phyloP scores from a whole-genome alignment of 2,113 vertebrate genomes.

The Empidonax traillii region DNA sequence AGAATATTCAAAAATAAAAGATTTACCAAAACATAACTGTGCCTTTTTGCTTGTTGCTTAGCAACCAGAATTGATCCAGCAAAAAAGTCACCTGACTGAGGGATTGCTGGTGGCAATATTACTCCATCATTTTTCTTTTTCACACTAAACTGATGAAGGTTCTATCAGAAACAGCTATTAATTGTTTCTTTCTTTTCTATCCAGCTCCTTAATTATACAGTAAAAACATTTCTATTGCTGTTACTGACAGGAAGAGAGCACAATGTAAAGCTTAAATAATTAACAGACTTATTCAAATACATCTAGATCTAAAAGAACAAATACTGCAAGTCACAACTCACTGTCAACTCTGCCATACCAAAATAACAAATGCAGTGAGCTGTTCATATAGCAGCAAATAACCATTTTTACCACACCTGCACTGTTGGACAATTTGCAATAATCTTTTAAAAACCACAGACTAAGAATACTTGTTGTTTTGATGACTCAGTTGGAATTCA shows the following conservation, averaged over 20 bases:
- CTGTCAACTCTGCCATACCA: slow-evolving; percentile 1
- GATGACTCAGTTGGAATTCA: slow-evolving; percentile 59
- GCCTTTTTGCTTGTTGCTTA: slow-evolving; percentile 74
- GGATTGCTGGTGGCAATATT: slow-evolving; percentile 80
- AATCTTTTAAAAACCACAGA: slow-evolving; percentile 53
- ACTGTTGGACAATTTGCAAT: slow-evolving; percentile 37
- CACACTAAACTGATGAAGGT: slow-evolving; percentile 70
- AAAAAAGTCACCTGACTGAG: slow-evolving; percentile 78
- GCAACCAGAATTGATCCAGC: slow-evolving; percentile 80
- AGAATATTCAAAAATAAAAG: slow-evolving; percentile 66
- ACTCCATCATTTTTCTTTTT: slow-evolving; percentile 80
- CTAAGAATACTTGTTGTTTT: slow-evolving; percentile 59
- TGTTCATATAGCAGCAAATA: background rate
- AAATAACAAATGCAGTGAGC: slow-evolving; percentile 8
- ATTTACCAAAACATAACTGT: slow-evolving; percentile 70
- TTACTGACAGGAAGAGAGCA: background rate
- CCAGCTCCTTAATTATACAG: slow-evolving; percentile 54
- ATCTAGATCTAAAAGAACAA: background rate
- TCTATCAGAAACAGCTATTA: slow-evolving; percentile 66
- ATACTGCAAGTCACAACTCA: slow-evolving; percentile 3
- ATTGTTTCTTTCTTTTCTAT: slow-evolving; percentile 69
- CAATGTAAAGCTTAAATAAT: background rate
- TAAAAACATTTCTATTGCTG: slow-evolving; percentile 5
- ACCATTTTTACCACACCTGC: slow-evolving; percentile 24
- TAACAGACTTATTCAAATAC: slow-evolving; percentile 12